A percentile compares a stretch with the other conserved stretches of the same genome.
These are phyloP conservation scores for Cataglyphis livida DNA, from an alignment of 2,888 invertebrate species.

Conservation along the genomic window DNA sequence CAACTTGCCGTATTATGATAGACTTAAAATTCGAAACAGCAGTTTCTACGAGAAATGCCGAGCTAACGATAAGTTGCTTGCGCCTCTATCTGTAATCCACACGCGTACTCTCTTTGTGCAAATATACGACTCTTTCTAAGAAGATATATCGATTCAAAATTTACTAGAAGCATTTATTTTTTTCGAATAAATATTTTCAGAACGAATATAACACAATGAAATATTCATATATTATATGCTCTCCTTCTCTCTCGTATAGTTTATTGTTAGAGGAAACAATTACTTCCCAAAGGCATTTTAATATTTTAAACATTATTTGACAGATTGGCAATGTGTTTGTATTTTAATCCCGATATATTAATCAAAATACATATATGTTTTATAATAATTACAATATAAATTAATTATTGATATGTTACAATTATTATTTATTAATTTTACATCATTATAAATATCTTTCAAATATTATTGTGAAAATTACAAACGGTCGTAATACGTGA, in stretches of 20 bases:
- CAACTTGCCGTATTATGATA: conserved; percentile 29
- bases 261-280: not conserved
- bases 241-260: not conserved
- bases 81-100: conserved; percentile 20
- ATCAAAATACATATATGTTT: conserved; percentile 3
- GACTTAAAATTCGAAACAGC: conserved; percentile 42
- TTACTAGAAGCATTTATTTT: not conserved
- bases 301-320: not conserved
- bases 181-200: not conserved
- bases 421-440: conserved; percentile 3
- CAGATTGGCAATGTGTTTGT: not conserved
- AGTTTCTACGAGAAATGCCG: not conserved
- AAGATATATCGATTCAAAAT: not conserved
- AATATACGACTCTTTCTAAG: not conserved
- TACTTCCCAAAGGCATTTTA: not conserved
- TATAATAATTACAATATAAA: conserved; percentile 18
- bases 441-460: not conserved
- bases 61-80: conserved; percentile 1
- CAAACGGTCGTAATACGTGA: not conserved
- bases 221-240: not conserved
- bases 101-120: not conserved
- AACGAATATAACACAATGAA: not conserved
- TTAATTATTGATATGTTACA: conserved; percentile 23
- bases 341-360: conserved; percentile 13
- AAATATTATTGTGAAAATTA: conserved; percentile 11